Evolutionary conservation across 64 coral and sea anemone genomes (phyloP), one percentile per base, ranked within the genome.

Genomic region (Cladopsammia gracilis): DNA sequence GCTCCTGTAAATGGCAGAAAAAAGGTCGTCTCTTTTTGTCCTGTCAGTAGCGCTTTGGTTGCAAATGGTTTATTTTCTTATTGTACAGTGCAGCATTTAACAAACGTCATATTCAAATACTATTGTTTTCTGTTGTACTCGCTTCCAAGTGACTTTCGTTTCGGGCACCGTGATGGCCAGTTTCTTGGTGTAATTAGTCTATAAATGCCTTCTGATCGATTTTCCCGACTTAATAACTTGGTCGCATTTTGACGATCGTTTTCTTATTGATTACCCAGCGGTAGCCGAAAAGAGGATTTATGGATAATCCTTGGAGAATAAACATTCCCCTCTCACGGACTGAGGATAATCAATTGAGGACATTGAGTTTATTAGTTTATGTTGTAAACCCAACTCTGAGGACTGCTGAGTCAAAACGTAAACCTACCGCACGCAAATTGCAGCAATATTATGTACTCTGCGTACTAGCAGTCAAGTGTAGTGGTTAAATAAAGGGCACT

Each of bases 311-410:
- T 14, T 72, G 24, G 7, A 69, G 70, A 78, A 57, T 57, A 58
- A 78, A 58, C 22, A 54, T 25, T 13, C 23, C 18, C 51, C 76
- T 64, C 78, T 82, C 58, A 82, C 49, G 51, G 51, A 78, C 50
- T 20, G 70, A 43, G 10, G 76, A 78, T 78, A 57, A 78, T 78
- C 76, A n/a, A n/a, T n/a, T n/a, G n/a, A n/a, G n/a, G n/a, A n/a
- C n/a, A 22, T 6, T 42, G 48, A 12, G 20, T 62, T 64, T 64
- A 82, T 61, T 58, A 64, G 59, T 24, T 64, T 82, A 48, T 61
- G 15, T 45, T 9, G 59, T 64, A 14, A 64, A 16, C 44, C 50
- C 10, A 56, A 24, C 22, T 73, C 15, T 19, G 34, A 16, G 15
- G 26, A 46, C 43, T 18, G 12, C 43, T 44, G 34, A 73, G 34